A percentile compares a stretch with the other conserved stretches of the same genome.
These are phyloP conservation scores for Myrmecobius fasciatus DNA, from an alignment of 2,113 vertebrate genomes.

Conservation along the genomic window DNA sequence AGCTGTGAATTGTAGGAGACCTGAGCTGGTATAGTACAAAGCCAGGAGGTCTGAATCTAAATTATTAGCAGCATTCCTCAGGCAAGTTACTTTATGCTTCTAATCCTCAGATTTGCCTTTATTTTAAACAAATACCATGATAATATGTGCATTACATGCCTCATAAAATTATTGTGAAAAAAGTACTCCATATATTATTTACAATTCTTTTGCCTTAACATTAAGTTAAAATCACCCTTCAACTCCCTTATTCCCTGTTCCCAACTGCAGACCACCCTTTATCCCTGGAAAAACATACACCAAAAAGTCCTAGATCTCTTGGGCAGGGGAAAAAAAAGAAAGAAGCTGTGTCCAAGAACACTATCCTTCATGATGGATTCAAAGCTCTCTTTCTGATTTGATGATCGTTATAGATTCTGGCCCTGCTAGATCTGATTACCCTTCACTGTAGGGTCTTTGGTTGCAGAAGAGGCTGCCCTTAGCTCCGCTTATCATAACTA, in stretches of 20 bases:
- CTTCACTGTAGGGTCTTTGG: background rate
- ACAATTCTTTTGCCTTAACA: background rate
- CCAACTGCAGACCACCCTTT: background rate
- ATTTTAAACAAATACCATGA: background rate
- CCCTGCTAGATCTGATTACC: background rate
- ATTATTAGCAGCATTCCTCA: background rate
- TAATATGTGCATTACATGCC: too few relatives aligned
- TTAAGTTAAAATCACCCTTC: slow-evolving; percentile 29
- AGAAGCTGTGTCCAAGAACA: background rate
- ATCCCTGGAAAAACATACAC: background rate
- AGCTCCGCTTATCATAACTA: background rate
- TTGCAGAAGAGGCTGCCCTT: background rate
- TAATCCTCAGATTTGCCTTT: background rate
- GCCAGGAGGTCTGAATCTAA: too few relatives aligned
- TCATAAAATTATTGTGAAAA: background rate
- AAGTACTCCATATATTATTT: background rate
- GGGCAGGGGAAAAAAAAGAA: background rate
- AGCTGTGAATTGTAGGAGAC: background rate
- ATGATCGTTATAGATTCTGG: background rate
- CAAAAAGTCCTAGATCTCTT: background rate
- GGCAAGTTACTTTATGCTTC: background rate
- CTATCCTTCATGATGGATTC: background rate
- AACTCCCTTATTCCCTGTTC: background rate
- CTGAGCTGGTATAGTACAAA: background rate
- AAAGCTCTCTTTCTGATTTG: background rate